Base-by-base conservation (phyloP, 2,888 invertebrate species). In the Caenorhabditis virilis region DNA sequence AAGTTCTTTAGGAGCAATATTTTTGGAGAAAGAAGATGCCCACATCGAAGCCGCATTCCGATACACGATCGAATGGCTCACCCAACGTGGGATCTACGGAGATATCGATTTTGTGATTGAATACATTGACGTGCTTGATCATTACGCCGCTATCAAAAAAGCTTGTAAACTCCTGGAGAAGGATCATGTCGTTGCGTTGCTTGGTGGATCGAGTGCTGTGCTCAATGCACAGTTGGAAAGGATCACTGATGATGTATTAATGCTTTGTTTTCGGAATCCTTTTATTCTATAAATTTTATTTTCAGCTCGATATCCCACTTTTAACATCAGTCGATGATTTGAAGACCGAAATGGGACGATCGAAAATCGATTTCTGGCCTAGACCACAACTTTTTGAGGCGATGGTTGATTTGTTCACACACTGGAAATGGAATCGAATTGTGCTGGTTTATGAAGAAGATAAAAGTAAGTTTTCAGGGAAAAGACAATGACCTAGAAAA, bases 381-480 rank as follows among this genome's bases (percentile, higher is more conserved):
- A 61, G 76, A 9, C 64, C 70, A 6, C 79, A 82, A 46, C 66
- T 82, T 9, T 62, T 76, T 25, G 80, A 73, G 52, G 78, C 80
- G 13, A 48, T 81, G 7, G 74, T 74, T 16, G 82, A 82, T 43
- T 52, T 82, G 23, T 80, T 82, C 52, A 47, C 63, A n/a, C 71
- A 82, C 55, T 82, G 82, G 82, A 73, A 69, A 58, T 82, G 82
- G 82, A 78, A 73, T 22, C 41, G 78, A 22, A 72, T 82, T 23
- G 79, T 75, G 22, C 62, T 82, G 35, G 80, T 82, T 13, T 82
- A 79, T 54, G 74, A 71, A 38, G 81, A 82, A 22, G 69, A 75
- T 30, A 67, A 67, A 33, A 59, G 80, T 77, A 25, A n/a, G n/a
- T n/a, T n/a, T n/a, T n/a, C n/a, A n/a, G n/a, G n/a, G n/a, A n/a